Conservation (phyloP, 2,113 vertebrate genomes). For the Gallinago undulata region DNA sequence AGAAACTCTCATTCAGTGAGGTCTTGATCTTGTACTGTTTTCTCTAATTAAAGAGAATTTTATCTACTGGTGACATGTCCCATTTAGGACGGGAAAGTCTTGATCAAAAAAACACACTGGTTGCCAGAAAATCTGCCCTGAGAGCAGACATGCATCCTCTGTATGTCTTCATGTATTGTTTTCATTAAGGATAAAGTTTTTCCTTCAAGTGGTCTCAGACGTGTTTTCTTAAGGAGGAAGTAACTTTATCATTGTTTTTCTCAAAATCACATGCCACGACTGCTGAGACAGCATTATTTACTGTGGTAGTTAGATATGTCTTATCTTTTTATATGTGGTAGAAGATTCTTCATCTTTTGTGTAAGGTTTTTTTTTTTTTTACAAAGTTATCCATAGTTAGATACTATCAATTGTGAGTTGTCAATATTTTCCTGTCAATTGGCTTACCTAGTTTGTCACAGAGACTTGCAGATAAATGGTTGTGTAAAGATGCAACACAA, state of each 20-base stretch:
- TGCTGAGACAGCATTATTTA: not conserved
- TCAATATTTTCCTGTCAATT: not conserved
- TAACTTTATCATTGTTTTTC: not conserved
- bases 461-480: not conserved
- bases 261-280: not conserved
- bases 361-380: not conserved
- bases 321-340: not conserved
- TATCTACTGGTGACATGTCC: not conserved
- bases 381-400: not conserved
- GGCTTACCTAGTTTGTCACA: not conserved
- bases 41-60: not conserved
- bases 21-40: not conserved
- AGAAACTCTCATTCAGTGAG: not conserved
- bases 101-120: not conserved
- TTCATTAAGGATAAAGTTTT: not conserved
- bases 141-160: not conserved
- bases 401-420: not conserved
- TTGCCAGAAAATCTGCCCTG: not conserved
- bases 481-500: not conserved
- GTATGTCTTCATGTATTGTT: not conserved
- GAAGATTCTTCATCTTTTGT: not conserved
- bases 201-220: not conserved
- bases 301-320: not conserved
- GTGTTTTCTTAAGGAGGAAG: not conserved
- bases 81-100: not conserved